Base-by-base conservation (phyloP, 2,888 invertebrate genomes). In the Criorhina ranunculi region DNA sequence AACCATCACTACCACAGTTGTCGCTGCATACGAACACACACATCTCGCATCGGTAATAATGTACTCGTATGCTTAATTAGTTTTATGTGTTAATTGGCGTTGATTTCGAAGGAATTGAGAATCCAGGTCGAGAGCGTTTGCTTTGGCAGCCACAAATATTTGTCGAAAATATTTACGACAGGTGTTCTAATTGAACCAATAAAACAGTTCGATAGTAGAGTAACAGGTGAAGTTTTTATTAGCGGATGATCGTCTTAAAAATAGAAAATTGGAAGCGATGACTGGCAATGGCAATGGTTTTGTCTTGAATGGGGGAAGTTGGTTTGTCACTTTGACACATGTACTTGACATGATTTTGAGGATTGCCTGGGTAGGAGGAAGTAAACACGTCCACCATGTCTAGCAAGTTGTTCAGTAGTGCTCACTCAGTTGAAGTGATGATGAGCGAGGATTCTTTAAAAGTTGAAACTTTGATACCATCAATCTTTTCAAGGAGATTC, bases 21-120 rank as follows among this genome's bases (percentile, higher is more conserved):
- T 59, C 37, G 31, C 40, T 55, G 15, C 49, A 12, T 15, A 55
- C 9, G 12, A 17, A 7, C n/a, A 59, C 11, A 44, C 37, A 49
- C n/a, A n/a, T n/a, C n/a, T 37, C 42, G 81, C 62, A 59, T 82
- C 57, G 42, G 59, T 77, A 78, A 78, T 73, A 72, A 60, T n/a
- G 24, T 24, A 24, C 24, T 24, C 24, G 72, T 60, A 70, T 59
- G 42, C 67, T 82, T 72, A 83, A 66, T 73, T 79, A 83, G 66
- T 73, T 69, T 49, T 19, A 79, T 79, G 83, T 83, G 83, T 62
- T 79, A 79, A 83, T 83, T 62, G 79, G 60, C 73, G 73, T 51
- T 46, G 46, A 78, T 67, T 77, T 73, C 70, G 57, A 72, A 24
- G 53, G 53, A 64, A 69, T 57, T 44, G 60, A 19, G 73, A 83